phyloP scores from a whole-genome alignment of 2,113 vertebrate genomes.

The Menidia beryllina region DNA sequence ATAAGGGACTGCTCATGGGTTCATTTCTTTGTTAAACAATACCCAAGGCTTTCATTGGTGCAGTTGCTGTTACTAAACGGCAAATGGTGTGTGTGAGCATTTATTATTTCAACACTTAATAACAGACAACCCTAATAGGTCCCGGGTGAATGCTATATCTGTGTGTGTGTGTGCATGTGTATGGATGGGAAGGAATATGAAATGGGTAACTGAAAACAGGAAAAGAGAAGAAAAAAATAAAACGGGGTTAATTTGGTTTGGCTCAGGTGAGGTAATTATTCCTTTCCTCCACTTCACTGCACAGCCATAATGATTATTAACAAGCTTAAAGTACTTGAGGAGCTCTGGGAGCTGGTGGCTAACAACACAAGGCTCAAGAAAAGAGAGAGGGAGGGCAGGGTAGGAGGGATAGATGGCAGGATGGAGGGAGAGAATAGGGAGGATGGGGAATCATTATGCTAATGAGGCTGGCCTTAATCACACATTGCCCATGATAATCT shows the following conservation, averaged over 20 bases:
- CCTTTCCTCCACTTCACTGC: conserved; percentile 94
- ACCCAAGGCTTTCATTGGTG: conserved; percentile 49
- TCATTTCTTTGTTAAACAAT: conserved; percentile 25
- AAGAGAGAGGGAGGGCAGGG: conserved; percentile 49
- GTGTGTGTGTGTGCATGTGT: background rate
- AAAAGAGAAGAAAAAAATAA: conserved; percentile 60
- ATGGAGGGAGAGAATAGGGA: conserved; percentile 72
- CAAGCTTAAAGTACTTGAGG: conserved; percentile 93
- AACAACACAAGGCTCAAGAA: conserved; percentile 81
- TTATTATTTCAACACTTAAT: conserved; percentile 83
- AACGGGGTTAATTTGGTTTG: conserved; percentile 93
- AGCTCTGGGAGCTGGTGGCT: conserved; percentile 94
- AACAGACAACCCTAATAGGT: conserved; percentile 83
- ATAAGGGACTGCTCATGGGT: conserved; percentile 6
- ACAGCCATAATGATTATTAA: conserved; percentile 99
- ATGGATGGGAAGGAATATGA: conserved; percentile 67
- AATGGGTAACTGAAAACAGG: conserved; percentile 78
- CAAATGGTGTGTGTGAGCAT: conserved; percentile 74
- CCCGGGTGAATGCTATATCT: conserved; percentile 72
- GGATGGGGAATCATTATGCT: conserved; percentile 95
- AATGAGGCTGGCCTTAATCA: conserved; percentile 89
- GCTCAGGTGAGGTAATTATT: conserved; percentile 99
- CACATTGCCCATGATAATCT: conserved; percentile 88
- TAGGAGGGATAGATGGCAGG: conserved; percentile 62
- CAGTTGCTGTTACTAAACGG: conserved; percentile 63